Evolutionary conservation across 2,797 vertebrate genomes (phyloP).

Genomic region (Cossypha dichroa): DNA sequence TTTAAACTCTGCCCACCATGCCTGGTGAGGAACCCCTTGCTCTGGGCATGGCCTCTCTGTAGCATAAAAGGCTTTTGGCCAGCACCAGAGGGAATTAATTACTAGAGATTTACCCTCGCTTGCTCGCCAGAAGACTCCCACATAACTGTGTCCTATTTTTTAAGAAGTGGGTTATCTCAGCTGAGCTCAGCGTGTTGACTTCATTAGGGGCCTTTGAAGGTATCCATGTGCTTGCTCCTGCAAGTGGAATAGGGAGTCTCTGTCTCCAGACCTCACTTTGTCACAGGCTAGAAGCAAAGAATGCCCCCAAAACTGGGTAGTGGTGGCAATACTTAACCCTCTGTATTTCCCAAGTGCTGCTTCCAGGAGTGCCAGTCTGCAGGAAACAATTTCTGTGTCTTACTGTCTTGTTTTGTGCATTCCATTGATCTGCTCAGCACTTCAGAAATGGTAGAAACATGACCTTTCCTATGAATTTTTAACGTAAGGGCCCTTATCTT

Average conservation of each 20-base stretch:
- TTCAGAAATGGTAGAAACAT: constrained; percentile 40
- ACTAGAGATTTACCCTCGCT: not conserved
- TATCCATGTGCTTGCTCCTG: not conserved
- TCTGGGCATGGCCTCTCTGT: not conserved
- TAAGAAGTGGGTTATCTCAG: not conserved
- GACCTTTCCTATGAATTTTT: constrained; percentile 55
- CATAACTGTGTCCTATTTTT: not conserved
- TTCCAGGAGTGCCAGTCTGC: not conserved
- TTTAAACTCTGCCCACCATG: accelerated
- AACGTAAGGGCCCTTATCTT: constrained; percentile 5
- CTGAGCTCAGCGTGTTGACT: not conserved
- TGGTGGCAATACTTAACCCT: not conserved
- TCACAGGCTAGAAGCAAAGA: not conserved
- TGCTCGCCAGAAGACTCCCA: not conserved
- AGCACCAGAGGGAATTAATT: not conserved
- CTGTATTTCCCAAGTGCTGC: not conserved
- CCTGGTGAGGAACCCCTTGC: not conserved
- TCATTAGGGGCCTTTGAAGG: not conserved
- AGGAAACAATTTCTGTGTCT: not conserved
- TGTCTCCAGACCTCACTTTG: accelerated
- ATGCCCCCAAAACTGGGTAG: not conserved
- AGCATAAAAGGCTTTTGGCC: not conserved
- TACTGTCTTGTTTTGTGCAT: not conserved
- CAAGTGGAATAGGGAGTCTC: not conserved
- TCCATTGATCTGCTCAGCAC: constrained; percentile 1